Conservation (phyloP, 1,140 invertebrate species). For the Neelides sp. region DNA sequence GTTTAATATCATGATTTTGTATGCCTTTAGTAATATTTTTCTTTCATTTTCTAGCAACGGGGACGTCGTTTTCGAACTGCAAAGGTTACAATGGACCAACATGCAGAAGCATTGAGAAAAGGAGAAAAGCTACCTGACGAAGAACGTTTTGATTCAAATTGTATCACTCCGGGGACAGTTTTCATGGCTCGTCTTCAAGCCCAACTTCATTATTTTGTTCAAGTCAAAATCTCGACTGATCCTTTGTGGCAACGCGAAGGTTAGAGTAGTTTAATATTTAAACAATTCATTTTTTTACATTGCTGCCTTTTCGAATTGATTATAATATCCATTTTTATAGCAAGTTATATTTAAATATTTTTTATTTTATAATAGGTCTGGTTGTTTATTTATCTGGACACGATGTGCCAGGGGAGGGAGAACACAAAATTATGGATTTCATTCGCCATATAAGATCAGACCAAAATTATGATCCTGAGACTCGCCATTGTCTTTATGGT, state of each 20-base stretch:
- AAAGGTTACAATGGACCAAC: conserved; percentile 64
- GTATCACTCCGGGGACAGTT: conserved; percentile 85
- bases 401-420: conserved; percentile 88
- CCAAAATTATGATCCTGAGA: conserved; percentile 72
- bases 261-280: conserved; percentile 39
- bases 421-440: conserved; percentile 98
- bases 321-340: too few species aligned
- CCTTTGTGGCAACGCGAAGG: conserved; percentile 36
- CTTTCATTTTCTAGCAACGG: conserved; percentile 24
- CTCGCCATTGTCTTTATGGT: conserved; percentile 86
- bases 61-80: conserved; percentile 65
- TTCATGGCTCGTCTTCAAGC: conserved; percentile 80
- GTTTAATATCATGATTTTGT: conserved; percentile 4
- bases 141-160: conserved; percentile 85
- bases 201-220: conserved; percentile 76
- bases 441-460: conserved; percentile 69
- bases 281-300: conserved; percentile 32
- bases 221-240: conserved; percentile 64
- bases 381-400: conserved; percentile 63
- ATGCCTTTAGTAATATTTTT: background rate
- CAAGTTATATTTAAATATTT: background rate
- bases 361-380: conserved; percentile 10
- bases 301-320: background rate
- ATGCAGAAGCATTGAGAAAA: conserved; percentile 58
- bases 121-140: conserved; percentile 59